Evolutionary conservation across 1,140 invertebrate genomes (phyloP).

Genomic region (Lordiphosa stackelbergi): DNA sequence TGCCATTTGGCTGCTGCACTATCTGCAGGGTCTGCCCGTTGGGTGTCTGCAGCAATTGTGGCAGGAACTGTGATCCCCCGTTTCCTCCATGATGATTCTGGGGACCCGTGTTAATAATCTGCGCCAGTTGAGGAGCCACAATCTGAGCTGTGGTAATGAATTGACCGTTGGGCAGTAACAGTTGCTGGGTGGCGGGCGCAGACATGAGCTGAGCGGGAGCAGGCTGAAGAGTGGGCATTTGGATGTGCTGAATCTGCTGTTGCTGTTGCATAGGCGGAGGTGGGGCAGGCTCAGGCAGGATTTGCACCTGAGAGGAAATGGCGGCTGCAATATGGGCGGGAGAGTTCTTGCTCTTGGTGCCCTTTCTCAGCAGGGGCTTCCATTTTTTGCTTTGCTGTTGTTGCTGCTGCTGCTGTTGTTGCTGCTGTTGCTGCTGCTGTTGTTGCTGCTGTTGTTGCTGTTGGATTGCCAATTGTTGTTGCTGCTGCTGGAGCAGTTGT

Average conservation of each 20-base stretch:
- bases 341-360: slow-evolving; percentile 37
- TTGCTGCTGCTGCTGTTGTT: slow-evolving; percentile 45
- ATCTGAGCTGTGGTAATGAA: slow-evolving; percentile 74
- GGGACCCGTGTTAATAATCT: slow-evolving; percentile 51
- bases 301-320: slow-evolving; percentile 24
- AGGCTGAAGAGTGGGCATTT: slow-evolving; percentile 49
- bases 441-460: slow-evolving; percentile 41
- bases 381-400: slow-evolving; percentile 44
- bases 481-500: slow-evolving; percentile 35
- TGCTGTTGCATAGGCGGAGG: slow-evolving; percentile 31
- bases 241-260: slow-evolving; percentile 54
- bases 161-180: slow-evolving; percentile 74
- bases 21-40: slow-evolving; percentile 70
- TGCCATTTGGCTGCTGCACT: slow-evolving; percentile 71
- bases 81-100: slow-evolving; percentile 31
- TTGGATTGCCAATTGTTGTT: slow-evolving; percentile 19
- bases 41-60: slow-evolving; percentile 66
- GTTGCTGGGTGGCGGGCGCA: slow-evolving; percentile 53
- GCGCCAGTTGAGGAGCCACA: slow-evolving; percentile 56
- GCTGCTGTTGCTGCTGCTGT: slow-evolving; percentile 28
- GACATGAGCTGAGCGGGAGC: slow-evolving; percentile 51
- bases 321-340: slow-evolving; percentile 7
- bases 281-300: slow-evolving; percentile 43
- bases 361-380: slow-evolving; percentile 49
- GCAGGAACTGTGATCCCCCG: slow-evolving; percentile 54